Percentiles rank a stretch among this genome's conserved stretches.
These are phyloP conservation scores for Sminthopsis crassicaudata DNA, from an alignment of 2,113 vertebrate genomes.

Conservation along the genomic window DNA sequence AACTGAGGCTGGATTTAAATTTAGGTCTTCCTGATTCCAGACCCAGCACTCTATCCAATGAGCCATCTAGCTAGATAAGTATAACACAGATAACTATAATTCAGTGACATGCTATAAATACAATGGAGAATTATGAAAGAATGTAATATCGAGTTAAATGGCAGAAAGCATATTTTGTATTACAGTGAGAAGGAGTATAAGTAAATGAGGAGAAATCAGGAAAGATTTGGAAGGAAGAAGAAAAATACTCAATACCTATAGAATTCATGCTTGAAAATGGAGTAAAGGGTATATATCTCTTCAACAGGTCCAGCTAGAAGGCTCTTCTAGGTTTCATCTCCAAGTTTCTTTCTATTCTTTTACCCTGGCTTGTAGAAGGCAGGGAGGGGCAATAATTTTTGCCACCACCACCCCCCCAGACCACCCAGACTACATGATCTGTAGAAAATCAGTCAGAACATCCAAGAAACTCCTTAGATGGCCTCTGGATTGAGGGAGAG, in stretches of 20 bases:
- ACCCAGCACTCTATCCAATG: not conserved
- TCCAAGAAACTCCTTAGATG: slow-evolving; percentile 13
- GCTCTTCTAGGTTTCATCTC: not conserved
- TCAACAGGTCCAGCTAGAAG: not conserved
- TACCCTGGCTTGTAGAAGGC: not conserved
- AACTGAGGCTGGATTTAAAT: not conserved
- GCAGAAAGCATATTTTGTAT: not conserved
- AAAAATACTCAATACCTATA: not conserved
- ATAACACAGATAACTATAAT: not conserved
- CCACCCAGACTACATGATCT: not conserved
- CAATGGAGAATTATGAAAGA: not conserved
- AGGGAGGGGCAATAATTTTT: not conserved
- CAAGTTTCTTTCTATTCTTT: not conserved
- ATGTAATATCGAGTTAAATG: not conserved
- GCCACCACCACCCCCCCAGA: slow-evolving; percentile 44
- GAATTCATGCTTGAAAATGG: not conserved
- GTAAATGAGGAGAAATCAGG: not conserved
- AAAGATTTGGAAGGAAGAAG: not conserved
- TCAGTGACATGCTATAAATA: not conserved
- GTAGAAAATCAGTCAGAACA: not conserved
- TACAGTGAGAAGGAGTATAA: not conserved
- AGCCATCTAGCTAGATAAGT: not conserved
- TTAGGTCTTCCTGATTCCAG: not conserved
- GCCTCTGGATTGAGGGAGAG: slow-evolving; percentile 41
- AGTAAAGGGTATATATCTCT: not conserved